Conservation (phyloP, 2,888 invertebrate genomes). For the Lysandra coridon region DNA sequence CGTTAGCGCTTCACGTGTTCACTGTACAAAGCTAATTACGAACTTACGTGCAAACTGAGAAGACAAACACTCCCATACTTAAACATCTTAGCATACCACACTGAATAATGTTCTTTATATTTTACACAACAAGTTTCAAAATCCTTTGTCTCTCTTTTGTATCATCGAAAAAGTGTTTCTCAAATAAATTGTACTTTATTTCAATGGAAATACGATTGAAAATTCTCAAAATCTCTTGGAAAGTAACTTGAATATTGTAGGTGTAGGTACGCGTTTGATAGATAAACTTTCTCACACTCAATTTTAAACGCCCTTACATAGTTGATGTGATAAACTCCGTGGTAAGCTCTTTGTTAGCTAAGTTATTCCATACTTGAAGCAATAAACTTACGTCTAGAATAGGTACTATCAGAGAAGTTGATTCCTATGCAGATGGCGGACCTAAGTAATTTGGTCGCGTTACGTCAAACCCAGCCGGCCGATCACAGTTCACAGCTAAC, state of each 20-base stretch:
- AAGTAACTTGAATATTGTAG: neutral
- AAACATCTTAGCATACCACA: neutral
- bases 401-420: too few species aligned
- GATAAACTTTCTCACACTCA: constrained; percentile 33
- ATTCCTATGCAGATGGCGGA: too few species aligned
- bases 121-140: neutral
- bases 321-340: neutral
- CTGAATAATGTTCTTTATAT: neutral
- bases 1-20: constrained; percentile 3
- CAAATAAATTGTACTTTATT: neutral
- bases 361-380: neutral
- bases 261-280: constrained; percentile 14
- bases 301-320: constrained; percentile 15
- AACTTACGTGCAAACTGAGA: constrained; percentile 25
- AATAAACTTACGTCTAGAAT: too few species aligned
- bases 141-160: neutral
- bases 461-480: too few species aligned
- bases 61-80: constrained; percentile 12
- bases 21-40: constrained; percentile 22
- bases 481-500: too few species aligned
- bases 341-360: neutral
- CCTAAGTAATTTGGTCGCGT: too few species aligned
- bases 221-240: neutral
- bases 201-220: neutral
- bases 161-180: neutral